phyloP scores from a whole-genome alignment of 1,140 invertebrate genomes.

The Danaus plexippus region DNA sequence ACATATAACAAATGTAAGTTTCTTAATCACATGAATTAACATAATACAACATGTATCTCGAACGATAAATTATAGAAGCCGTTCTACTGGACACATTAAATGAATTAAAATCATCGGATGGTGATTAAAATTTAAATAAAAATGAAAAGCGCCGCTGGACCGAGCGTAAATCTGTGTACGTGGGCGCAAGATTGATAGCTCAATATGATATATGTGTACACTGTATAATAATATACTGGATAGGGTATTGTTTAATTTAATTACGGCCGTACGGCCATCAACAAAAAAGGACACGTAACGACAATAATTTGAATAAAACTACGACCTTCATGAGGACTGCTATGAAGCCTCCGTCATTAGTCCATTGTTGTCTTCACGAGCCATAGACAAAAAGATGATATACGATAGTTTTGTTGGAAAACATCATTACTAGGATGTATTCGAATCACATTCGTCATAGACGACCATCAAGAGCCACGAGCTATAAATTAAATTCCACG shows the following conservation, averaged over 20 bases:
- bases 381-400: constrained; percentile 18
- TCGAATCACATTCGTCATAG: constrained; percentile 10
- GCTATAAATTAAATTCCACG: constrained; percentile 44
- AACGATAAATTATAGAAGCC: constrained; percentile 23
- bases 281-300: no score
- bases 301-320: no score
- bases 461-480: constrained; percentile 14
- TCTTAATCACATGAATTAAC: constrained; percentile 27
- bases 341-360: no score
- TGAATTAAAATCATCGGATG: constrained; percentile 48
- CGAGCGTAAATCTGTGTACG: constrained; percentile 35
- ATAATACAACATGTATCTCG: constrained; percentile 22
- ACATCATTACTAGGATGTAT: constrained; percentile 16
- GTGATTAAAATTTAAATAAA: constrained; percentile 50
- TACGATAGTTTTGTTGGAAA: constrained; percentile 7
- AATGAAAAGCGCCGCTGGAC: constrained; percentile 38
- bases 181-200: constrained; percentile 52
- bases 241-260: no score
- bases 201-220: constrained; percentile 42
- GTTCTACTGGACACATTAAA: constrained; percentile 32
- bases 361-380: no score
- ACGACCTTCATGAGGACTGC: no score
- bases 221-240: background rate
- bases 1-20: constrained; percentile 15
- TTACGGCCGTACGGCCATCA: no score